A percentile compares a stretch with the other conserved stretches of the same genome.
Conservation (phyloP, 92 coral and sea anemone genomes). For the Meandrina meandrites region DNA sequence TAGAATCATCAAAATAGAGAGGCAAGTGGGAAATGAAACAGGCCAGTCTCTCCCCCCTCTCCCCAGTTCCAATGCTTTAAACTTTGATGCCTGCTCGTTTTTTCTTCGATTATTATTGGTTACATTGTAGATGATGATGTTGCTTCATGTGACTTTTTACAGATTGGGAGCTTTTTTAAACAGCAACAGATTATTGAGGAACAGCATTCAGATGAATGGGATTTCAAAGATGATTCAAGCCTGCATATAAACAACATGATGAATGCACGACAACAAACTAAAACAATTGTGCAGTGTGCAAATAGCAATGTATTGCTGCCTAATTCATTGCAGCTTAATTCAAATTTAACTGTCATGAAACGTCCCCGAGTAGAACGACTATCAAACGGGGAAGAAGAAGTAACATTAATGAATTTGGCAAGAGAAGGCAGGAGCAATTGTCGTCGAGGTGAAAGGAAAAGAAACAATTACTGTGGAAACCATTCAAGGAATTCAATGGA, state of each 20-base stretch:
- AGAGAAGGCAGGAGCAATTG: background rate
- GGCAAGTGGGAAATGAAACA: too few species aligned
- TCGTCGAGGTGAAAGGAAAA: background rate
- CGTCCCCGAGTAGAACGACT: background rate
- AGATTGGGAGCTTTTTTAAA: background rate
- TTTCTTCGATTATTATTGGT: too few species aligned
- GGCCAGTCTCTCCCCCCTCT: too few species aligned
- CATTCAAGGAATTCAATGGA: background rate
- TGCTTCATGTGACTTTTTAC: background rate
- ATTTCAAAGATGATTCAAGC: background rate
- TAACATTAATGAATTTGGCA: background rate
- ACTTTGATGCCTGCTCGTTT: too few species aligned
- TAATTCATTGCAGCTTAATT: background rate
- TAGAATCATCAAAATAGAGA: too few species aligned
- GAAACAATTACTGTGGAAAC: background rate
- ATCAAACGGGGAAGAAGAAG: background rate
- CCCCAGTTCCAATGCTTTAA: too few species aligned
- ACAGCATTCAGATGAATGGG: background rate
- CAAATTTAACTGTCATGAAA: background rate
- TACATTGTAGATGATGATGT: background rate
- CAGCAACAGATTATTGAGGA: background rate
- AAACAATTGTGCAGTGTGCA: background rate
- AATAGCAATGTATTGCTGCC: background rate
- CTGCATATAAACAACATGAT: background rate
- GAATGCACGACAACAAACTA: slow-evolving; percentile 2